These are phyloP conservation scores for Motacilla tschutschensis DNA, from an alignment of 2,113 vertebrate genomes.

Conservation along the genomic window DNA sequence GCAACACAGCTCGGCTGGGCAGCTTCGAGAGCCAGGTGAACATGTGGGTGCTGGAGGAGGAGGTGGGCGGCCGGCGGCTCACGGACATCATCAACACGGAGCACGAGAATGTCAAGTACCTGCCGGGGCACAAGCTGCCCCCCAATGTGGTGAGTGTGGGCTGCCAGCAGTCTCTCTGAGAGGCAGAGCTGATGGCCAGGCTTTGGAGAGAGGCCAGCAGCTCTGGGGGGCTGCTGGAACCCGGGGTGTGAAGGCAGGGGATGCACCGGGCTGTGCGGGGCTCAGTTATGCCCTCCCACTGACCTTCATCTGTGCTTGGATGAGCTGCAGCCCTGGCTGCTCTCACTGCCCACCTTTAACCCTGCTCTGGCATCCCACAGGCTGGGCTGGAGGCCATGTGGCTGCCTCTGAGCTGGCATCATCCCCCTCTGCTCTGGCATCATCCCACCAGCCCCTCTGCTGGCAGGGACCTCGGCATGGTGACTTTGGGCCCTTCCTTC, in stretches of 20 bases:
- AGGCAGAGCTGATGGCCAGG: accelerated
- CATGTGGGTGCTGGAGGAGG: constrained; percentile 98
- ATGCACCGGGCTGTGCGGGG: accelerated
- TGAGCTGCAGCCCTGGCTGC: neutral
- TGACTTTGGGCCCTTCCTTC: neutral
- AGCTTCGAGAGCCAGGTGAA: constrained; percentile 83
- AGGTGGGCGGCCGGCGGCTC: constrained; percentile 81
- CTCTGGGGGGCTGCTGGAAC: neutral
- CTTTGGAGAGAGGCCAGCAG: neutral
- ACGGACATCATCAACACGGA: constrained; percentile 94
- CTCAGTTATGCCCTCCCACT: accelerated
- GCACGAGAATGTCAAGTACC: constrained; percentile 93
- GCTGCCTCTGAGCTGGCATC: neutral
- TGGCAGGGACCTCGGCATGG: accelerated
- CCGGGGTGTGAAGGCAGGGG: neutral
- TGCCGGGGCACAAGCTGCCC: constrained; percentile 93
- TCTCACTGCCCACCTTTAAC: neutral
- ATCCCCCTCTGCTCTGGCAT: neutral
- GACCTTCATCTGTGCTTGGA: constrained; percentile 10
- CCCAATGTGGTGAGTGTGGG: constrained; percentile 86
- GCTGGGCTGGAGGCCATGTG: neutral
- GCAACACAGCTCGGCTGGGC: constrained; percentile 81
- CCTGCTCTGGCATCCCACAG: neutral
- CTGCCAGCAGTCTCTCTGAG: accelerated
- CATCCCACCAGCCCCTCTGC: neutral